Conservation (phyloP, 2,797 vertebrate species). For the Chelonia mydas region DNA sequence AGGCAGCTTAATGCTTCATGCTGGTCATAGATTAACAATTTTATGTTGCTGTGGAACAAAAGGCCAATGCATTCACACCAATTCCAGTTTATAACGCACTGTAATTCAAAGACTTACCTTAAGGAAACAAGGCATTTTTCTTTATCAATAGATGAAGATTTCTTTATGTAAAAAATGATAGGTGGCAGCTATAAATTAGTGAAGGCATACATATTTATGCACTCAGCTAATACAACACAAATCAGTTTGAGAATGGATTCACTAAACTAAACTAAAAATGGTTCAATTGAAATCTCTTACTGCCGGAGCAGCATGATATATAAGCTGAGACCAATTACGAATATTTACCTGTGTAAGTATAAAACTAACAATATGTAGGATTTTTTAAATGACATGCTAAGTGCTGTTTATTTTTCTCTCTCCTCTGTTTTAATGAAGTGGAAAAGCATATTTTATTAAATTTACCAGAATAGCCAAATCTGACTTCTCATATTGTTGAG, state of each 20-base stretch:
- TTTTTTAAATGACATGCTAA: neutral
- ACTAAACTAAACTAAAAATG: neutral
- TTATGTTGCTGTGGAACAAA: slow-evolving; percentile 62
- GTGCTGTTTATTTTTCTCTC: neutral
- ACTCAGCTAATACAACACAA: neutral
- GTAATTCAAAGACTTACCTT: neutral
- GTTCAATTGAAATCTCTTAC: slow-evolving; percentile 19
- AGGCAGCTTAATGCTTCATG: slow-evolving; percentile 69
- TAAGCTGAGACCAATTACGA: slow-evolving; percentile 30
- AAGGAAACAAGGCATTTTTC: slow-evolving; percentile 28
- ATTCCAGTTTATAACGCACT: slow-evolving; percentile 41
- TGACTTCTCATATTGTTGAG: neutral
- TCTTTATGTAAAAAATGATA: neutral
- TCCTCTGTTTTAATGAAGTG: neutral
- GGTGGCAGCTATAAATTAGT: neutral
- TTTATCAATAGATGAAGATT: slow-evolving; percentile 9
- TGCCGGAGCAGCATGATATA: slow-evolving; percentile 4
- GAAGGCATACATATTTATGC: neutral
- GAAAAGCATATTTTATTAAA: slow-evolving; percentile 13
- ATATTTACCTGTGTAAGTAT: slow-evolving; percentile 43
- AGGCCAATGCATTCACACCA: slow-evolving; percentile 29
- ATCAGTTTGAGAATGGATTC: neutral
- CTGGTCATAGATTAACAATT: slow-evolving; percentile 80
- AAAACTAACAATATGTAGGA: neutral
- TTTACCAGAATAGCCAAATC: neutral